Conservation (phyloP, 2,113 vertebrate genomes). For the Eptesicus fuscus region DNA sequence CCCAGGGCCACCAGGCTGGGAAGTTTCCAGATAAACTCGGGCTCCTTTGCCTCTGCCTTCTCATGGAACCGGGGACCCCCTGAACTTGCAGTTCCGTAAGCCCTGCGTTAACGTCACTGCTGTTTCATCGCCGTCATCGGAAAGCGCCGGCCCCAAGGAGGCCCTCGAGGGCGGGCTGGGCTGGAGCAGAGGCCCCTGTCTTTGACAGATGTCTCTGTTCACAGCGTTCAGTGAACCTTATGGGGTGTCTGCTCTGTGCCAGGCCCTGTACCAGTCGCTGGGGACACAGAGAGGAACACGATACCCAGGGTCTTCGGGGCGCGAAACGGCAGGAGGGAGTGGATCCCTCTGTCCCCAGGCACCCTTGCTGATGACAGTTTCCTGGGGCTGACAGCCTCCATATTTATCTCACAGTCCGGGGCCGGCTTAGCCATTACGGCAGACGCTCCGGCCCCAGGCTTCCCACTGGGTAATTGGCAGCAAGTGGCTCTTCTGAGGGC, state of each 20-base stretch:
- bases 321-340: neutral
- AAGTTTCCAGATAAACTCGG: neutral
- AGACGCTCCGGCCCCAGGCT: neutral
- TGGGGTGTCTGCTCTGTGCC: fast-evolving
- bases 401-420: slow-evolving; percentile 47
- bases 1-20: neutral
- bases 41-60: neutral
- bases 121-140: fast-evolving
- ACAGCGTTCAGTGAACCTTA: fast-evolving
- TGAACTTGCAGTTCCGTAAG: neutral
- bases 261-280: neutral
- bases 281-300: neutral
- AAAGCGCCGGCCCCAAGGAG: neutral
- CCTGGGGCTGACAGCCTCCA: neutral
- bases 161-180: neutral
- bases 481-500: neutral
- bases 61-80: neutral
- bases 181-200: fast-evolving
- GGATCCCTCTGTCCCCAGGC: neutral
- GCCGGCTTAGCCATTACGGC: neutral
- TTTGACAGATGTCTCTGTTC: neutral
- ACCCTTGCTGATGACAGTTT: neutral
- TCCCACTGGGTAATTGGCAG: slow-evolving; percentile 51
- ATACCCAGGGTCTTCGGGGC: fast-evolving
- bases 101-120: neutral